Evolutionary conservation across 1,140 invertebrate genomes (phyloP).

Genomic region (Papilio machaon): DNA sequence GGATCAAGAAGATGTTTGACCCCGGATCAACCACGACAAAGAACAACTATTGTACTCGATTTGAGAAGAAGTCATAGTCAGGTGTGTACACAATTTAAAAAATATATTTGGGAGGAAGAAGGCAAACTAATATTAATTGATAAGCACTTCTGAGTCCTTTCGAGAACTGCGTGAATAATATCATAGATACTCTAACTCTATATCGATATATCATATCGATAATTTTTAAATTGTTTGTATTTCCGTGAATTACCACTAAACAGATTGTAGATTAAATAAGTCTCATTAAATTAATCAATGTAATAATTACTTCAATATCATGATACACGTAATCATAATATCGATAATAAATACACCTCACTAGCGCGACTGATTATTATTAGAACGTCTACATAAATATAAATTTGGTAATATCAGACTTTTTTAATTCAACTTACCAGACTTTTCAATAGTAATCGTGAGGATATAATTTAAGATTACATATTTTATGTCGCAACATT

Average conservation of each 20-base stretch:
- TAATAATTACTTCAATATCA: background rate
- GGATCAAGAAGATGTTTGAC: slow-evolving; percentile 77
- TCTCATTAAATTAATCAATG: background rate
- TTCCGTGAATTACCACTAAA: background rate
- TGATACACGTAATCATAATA: background rate
- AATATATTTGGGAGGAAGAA: too few relatives aligned
- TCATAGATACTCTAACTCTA: background rate
- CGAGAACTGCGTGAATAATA: too few relatives aligned
- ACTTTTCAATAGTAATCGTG: background rate
- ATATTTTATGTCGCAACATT: slow-evolving; percentile 17
- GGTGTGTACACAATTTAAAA: slow-evolving; percentile 52
- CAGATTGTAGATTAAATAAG: background rate
- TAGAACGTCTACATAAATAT: background rate
- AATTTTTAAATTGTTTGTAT: slow-evolving; percentile 9
- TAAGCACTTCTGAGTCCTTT: too few relatives aligned
- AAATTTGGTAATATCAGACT: background rate
- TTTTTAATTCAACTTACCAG: background rate
- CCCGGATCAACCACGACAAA: slow-evolving; percentile 74
- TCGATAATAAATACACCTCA: background rate
- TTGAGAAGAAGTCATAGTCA: slow-evolving; percentile 83
- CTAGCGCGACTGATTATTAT: background rate
- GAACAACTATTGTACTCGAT: slow-evolving; percentile 80
- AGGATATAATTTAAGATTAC: slow-evolving; percentile 30
- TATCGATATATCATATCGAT: slow-evolving; percentile 13
- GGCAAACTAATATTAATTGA: too few relatives aligned